Evolutionary conservation across 2,797 vertebrate species (phyloP), one percentile per base, ranked within the genome.

Genomic region (Spea hammondii): DNA sequence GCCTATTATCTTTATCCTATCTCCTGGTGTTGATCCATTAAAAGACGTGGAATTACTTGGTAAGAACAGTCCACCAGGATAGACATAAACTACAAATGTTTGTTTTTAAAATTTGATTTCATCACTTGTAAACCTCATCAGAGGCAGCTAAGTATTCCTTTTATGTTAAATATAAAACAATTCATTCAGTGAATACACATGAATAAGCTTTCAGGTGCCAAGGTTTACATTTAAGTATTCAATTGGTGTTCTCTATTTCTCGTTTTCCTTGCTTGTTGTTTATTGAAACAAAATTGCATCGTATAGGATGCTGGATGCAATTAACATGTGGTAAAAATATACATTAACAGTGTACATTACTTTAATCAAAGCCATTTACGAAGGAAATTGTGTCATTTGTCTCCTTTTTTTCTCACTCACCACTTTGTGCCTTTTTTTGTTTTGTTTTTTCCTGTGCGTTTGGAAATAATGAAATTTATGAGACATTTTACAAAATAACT

Each of bases 1-100:
- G 4, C 85, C 92, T 0, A 84, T 86, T 70, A 88, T 89, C 82
- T 93, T 93, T 83, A 94, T 94, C 83, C 89, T 89, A 12, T 92
- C 90, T 66, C 89, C 93, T 12, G 89, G 90, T 80, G 89, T 87
- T 45, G 90, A 92, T 72, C 92, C 91, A 3, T 84, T 90, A 1
- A 93, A 89, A 69, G 66, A 92, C 78, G 89, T 93, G 62, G 91
- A 95, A 81, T 88, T 88, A 5, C 84, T 91, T 44, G 88, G 91
- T 94, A 91, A 84, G 60, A 13, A 14, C 55, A 59, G 5, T 32
- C 59, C 59, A 17, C 6, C 5, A 17, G 59, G 59, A 4, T 62
- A 62, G 1, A 62, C 32, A 32, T 32, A 32, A 32, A 32, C 32
- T 32, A 32, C 32, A 32, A 32, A 32, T 62, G 59, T 62, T 62